A percentile compares a stretch with the other conserved stretches of the same genome.
Conservation (phyloP, 2,888 invertebrate genomes). For the Rhyacophila evoluta region DNA sequence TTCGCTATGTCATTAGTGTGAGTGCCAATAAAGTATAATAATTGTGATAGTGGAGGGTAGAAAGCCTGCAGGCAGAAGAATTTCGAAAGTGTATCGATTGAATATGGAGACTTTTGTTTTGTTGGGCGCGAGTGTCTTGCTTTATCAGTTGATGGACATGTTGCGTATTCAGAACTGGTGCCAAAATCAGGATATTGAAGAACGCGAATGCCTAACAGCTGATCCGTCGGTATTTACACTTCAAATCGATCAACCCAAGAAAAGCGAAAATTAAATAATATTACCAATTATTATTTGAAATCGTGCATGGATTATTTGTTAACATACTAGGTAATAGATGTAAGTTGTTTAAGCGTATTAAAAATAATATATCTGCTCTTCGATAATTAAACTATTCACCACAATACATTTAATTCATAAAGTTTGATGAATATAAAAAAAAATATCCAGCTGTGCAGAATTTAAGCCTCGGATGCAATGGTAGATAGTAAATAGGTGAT, state of each 20-base stretch:
- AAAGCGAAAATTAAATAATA: conserved; percentile 31
- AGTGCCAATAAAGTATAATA: neutral
- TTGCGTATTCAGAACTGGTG: conserved; percentile 45
- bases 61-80: neutral
- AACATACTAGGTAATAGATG: too few species aligned
- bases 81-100: neutral
- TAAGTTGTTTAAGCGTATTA: too few species aligned
- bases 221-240: conserved; percentile 44
- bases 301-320: too few species aligned
- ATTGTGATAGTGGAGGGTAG: neutral
- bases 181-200: conserved; percentile 36
- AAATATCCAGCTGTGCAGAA: too few species aligned
- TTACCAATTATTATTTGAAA: too few species aligned
- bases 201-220: conserved; percentile 40
- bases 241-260: conserved; percentile 42
- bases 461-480: too few species aligned
- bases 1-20: neutral
- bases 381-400: too few species aligned
- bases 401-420: too few species aligned
- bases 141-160: conserved; percentile 50
- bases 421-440: too few species aligned
- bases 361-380: too few species aligned
- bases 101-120: conserved; percentile 52
- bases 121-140: conserved; percentile 47
- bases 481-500: too few species aligned